phyloP scores from a whole-genome alignment of 2,113 vertebrate species.

The Thermophis baileyi region DNA sequence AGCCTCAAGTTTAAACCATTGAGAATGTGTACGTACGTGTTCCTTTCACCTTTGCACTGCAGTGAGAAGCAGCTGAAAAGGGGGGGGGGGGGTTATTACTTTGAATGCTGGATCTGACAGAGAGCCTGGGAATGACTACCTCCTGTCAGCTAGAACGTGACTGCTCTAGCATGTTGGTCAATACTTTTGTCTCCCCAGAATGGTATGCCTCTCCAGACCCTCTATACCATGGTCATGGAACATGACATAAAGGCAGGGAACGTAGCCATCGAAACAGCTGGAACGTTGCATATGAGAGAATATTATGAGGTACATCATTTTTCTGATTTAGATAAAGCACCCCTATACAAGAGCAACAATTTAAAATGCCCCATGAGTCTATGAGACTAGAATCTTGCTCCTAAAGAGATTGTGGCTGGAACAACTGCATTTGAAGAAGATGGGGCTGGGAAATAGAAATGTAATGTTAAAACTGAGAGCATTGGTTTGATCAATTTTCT shows the following conservation, averaged over 20 bases:
- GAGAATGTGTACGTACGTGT: neutral
- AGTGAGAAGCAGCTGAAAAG: neutral
- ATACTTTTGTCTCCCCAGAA: conserved; percentile 62
- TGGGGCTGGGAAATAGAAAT: too few relatives aligned
- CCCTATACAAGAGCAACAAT: neutral
- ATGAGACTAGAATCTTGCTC: neutral
- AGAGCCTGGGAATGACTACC: neutral
- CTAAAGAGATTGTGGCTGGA: neutral
- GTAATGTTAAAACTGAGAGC: neutral
- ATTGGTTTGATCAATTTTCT: neutral
- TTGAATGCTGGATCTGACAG: neutral
- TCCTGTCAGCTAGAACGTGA: neutral
- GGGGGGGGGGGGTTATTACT: neutral
- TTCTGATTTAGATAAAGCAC: neutral
- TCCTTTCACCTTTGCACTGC: neutral
- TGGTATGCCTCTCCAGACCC: conserved; percentile 81
- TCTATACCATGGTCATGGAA: conserved; percentile 83
- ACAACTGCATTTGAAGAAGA: neutral
- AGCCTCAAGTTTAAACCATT: neutral
- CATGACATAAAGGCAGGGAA: conserved; percentile 78
- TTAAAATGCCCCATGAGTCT: neutral
- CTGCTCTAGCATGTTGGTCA: neutral
- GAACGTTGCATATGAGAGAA: conserved; percentile 75
- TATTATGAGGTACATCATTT: conserved; percentile 77
- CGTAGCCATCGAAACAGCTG: conserved; percentile 66